phyloP scores from a whole-genome alignment of 2,888 invertebrate species.

The Plemyria rubiginata region DNA sequence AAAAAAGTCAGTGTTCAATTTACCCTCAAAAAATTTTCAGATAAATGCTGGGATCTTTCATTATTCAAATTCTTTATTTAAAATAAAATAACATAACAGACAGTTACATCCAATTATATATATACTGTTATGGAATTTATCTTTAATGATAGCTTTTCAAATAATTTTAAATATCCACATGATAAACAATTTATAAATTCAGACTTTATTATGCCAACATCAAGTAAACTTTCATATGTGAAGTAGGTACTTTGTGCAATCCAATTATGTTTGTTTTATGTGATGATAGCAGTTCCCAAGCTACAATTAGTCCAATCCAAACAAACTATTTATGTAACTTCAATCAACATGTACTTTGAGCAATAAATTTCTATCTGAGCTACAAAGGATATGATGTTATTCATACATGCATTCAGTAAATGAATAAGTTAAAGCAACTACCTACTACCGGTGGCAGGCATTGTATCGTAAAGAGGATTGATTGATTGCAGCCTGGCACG shows the following conservation, averaged over 20 bases:
- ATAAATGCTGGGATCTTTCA: no score
- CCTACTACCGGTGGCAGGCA: conserved; percentile 32
- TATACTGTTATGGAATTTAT: no score
- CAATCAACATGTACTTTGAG: conserved; percentile 5
- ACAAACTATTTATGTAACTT: conserved; percentile 25
- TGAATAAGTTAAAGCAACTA: conserved; percentile 53
- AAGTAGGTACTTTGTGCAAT: conserved; percentile 23
- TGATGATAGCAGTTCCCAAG: conserved; percentile 7
- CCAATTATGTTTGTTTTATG: conserved; percentile 20
- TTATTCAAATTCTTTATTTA: no score
- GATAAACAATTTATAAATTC: conserved; percentile 15
- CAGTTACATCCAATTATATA: no score
- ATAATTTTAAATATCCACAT: neutral
- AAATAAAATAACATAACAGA: no score
- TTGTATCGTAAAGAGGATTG: conserved; percentile 29
- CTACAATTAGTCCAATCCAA: conserved; percentile 16
- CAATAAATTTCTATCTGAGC: conserved; percentile 3
- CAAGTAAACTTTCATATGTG: conserved; percentile 24
- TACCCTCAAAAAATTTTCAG: no score
- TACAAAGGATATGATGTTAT: conserved; percentile 18
- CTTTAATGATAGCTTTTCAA: no score
- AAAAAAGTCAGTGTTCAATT: no score
- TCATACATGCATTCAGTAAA: conserved; percentile 46
- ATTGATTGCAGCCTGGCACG: conserved; percentile 49
- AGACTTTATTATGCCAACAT: conserved; percentile 5